Evolutionary conservation across 2,888 invertebrate genomes (phyloP).

Genomic region (Cerastis rubricosa): DNA sequence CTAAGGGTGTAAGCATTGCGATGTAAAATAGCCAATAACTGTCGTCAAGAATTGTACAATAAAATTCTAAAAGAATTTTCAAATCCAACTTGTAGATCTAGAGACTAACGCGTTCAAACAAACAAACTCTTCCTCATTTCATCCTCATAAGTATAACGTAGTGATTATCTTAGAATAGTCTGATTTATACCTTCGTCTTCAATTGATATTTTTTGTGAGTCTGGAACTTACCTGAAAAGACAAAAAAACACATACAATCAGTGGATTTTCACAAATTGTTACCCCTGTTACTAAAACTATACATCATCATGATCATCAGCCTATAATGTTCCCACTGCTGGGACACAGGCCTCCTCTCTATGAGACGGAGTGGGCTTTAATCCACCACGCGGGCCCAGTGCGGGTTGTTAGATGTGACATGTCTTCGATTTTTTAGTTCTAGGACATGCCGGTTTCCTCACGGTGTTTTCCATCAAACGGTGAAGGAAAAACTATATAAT

Average conservation of each 20-base stretch:
- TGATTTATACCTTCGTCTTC: neutral
- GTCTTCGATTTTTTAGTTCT: too few relatives aligned
- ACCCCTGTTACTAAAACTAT: neutral
- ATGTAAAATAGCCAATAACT: neutral
- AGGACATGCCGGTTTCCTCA: too few relatives aligned
- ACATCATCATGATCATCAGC: too few relatives aligned
- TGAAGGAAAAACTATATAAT: neutral
- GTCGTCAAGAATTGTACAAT: neutral
- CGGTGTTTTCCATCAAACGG: too few relatives aligned
- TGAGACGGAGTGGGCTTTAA: too few relatives aligned
- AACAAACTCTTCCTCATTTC: neutral
- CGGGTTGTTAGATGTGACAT: too few relatives aligned
- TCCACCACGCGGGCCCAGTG: too few relatives aligned
- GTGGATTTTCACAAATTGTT: neutral
- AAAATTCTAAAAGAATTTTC: neutral
- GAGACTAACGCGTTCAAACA: neutral
- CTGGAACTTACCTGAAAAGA: slow-evolving; percentile 7
- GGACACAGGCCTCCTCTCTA: too few relatives aligned
- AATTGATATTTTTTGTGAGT: neutral
- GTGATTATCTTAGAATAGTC: neutral
- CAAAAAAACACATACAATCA: neutral
- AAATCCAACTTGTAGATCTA: neutral
- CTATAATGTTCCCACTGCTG: too few relatives aligned
- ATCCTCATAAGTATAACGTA: neutral
- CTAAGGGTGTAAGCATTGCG: too few relatives aligned